Conservation (phyloP, 2,888 invertebrate genomes). For the Xestia ashworthii region DNA sequence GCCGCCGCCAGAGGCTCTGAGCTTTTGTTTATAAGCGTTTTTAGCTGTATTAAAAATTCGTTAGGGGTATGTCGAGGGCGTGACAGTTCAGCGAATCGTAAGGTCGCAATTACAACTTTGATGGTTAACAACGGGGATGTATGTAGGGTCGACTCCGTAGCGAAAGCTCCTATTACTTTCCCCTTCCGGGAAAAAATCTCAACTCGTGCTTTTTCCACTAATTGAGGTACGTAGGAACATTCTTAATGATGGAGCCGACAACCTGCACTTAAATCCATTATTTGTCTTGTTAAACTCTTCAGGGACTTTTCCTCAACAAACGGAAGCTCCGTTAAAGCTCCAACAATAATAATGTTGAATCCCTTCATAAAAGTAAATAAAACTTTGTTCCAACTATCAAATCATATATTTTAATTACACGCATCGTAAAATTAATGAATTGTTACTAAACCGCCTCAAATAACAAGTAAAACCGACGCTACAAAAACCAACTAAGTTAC, state of each 20-base stretch:
- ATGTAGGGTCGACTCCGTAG: slow-evolving; percentile 72
- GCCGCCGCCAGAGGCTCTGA: slow-evolving; percentile 75
- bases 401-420: slow-evolving; percentile 81
- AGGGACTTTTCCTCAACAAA: slow-evolving; percentile 41
- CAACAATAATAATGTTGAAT: slow-evolving; percentile 23
- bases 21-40: slow-evolving; percentile 83
- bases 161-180: slow-evolving; percentile 79
- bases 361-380: slow-evolving; percentile 51
- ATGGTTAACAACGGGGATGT: slow-evolving; percentile 76
- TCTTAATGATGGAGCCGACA: slow-evolving; percentile 77
- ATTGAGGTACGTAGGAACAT: slow-evolving; percentile 77
- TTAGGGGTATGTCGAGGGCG: slow-evolving; percentile 81
- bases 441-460: slow-evolving; percentile 80
- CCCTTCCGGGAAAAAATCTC: slow-evolving; percentile 79
- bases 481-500: slow-evolving; percentile 72
- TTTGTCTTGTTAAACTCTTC: slow-evolving; percentile 68
- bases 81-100: slow-evolving; percentile 82
- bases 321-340: slow-evolving; percentile 30
- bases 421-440: slow-evolving; percentile 86
- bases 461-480: slow-evolving; percentile 77
- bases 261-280: slow-evolving; percentile 76
- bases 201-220: slow-evolving; percentile 77
- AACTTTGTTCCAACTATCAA: slow-evolving; percentile 48
- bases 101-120: slow-evolving; percentile 86
- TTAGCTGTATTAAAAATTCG: slow-evolving; percentile 85